phyloP scores from a whole-genome alignment of 2,888 invertebrate genomes.

The Brachylomia viminalis region DNA sequence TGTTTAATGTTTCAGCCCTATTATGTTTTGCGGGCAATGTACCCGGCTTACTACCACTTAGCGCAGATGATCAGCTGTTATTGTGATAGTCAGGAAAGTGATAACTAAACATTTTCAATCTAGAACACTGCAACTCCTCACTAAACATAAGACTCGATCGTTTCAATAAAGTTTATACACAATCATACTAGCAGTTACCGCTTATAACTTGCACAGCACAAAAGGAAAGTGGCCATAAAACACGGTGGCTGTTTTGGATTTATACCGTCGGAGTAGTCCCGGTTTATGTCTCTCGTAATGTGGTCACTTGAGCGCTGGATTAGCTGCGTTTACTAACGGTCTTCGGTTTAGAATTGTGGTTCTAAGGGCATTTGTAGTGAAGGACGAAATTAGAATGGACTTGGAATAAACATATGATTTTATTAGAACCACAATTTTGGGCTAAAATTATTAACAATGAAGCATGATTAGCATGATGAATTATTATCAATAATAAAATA shows the following conservation, averaged over 20 bases:
- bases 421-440: no score
- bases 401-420: no score
- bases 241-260: conserved; percentile 70
- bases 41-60: not conserved
- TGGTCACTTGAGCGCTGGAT: conserved; percentile 70
- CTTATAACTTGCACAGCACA: conserved; percentile 47
- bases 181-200: not conserved
- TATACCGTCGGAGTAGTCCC: conserved; percentile 62
- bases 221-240: conserved; percentile 71
- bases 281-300: conserved; percentile 65
- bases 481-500: no score
- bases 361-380: not conserved
- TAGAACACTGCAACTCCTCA: not conserved
- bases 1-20: no score
- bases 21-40: no score
- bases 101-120: not conserved
- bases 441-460: no score
- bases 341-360: conserved; percentile 39
- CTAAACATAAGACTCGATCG: not conserved
- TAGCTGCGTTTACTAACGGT: conserved; percentile 55
- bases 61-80: not conserved
- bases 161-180: not conserved
- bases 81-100: not conserved
- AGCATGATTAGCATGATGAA: no score
- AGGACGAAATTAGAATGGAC: conserved; percentile 10